Evolutionary conservation across 2,797 vertebrate genomes (phyloP).

Genomic region (Limnodromus scolopaceus): DNA sequence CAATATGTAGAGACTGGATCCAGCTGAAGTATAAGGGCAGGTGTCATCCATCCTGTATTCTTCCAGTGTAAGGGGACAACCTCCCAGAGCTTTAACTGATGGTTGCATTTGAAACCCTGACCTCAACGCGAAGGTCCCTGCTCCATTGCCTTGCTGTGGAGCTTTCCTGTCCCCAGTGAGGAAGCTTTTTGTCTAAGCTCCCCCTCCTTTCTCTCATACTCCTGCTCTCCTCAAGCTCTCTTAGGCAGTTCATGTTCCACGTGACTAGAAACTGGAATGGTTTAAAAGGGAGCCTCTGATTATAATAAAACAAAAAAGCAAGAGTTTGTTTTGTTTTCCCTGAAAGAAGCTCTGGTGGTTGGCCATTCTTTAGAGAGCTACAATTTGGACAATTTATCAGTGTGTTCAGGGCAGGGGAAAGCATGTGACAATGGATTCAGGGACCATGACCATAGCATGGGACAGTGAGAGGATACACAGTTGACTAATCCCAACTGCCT

Average conservation of each 20-base stretch:
- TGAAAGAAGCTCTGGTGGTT: slow-evolving; percentile 65
- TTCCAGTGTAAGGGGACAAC: neutral
- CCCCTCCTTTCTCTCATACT: neutral
- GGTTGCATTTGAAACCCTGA: neutral
- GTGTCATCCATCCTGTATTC: neutral
- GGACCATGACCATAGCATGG: slow-evolving; percentile 30
- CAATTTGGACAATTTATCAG: slow-evolving; percentile 62
- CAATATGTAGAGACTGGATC: neutral
- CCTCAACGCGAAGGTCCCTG: neutral
- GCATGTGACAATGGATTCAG: slow-evolving; percentile 46
- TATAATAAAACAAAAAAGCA: slow-evolving; percentile 63
- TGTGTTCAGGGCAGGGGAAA: slow-evolving; percentile 52
- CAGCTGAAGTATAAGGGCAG: neutral
- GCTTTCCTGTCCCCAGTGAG: neutral
- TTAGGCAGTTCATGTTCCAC: slow-evolving; percentile 35
- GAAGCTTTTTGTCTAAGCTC: slow-evolving; percentile 50
- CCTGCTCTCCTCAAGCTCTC: neutral
- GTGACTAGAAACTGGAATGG: slow-evolving; percentile 63
- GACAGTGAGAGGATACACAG: slow-evolving; percentile 41
- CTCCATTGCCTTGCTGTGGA: slow-evolving; percentile 12
- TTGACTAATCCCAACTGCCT: slow-evolving; percentile 13
- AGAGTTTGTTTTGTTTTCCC: slow-evolving; percentile 65
- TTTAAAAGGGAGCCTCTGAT: slow-evolving; percentile 62
- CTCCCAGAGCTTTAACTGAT: neutral
- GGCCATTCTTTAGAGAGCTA: slow-evolving; percentile 47